Conservation (phyloP, 2,113 vertebrate genomes). For the Elephas maximus region DNA sequence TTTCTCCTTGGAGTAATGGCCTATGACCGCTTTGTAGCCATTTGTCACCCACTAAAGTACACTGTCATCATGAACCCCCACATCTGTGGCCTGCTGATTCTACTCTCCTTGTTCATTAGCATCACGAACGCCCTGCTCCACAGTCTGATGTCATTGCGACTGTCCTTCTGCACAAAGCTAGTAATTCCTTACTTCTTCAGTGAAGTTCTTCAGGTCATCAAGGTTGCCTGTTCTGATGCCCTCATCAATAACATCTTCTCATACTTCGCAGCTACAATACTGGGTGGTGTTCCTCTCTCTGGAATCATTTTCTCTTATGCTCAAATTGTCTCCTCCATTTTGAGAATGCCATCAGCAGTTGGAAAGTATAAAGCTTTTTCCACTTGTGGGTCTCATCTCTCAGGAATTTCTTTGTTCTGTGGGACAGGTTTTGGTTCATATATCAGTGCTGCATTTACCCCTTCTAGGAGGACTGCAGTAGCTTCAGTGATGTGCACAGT, state of each 20-base stretch:
- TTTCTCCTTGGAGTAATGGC: slow-evolving; percentile 35
- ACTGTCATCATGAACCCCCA: not conserved
- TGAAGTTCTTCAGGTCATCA: not conserved
- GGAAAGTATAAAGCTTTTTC: slow-evolving; percentile 47
- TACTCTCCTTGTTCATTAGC: not conserved
- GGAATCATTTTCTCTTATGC: slow-evolving; percentile 64
- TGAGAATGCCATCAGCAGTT: not conserved
- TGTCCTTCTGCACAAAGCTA: not conserved
- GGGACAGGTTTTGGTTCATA: not conserved
- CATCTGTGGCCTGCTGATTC: not conserved
- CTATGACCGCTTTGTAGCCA: slow-evolving; percentile 14
- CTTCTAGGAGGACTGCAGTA: not conserved
- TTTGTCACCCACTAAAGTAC: slow-evolving; percentile 31
- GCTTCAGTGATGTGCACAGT: not conserved
- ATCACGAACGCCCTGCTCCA: not conserved
- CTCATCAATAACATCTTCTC: not conserved
- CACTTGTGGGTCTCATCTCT: not conserved
- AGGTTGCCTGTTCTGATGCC: not conserved
- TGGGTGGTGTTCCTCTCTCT: not conserved
- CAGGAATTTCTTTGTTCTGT: not conserved
- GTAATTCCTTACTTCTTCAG: not conserved
- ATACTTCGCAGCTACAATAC: not conserved
- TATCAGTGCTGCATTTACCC: not conserved
- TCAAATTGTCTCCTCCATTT: slow-evolving; percentile 31
- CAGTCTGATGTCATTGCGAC: not conserved